Evolutionary conservation across 2,113 vertebrate species (phyloP).

Genomic region (Cyprinodon tularosa): DNA sequence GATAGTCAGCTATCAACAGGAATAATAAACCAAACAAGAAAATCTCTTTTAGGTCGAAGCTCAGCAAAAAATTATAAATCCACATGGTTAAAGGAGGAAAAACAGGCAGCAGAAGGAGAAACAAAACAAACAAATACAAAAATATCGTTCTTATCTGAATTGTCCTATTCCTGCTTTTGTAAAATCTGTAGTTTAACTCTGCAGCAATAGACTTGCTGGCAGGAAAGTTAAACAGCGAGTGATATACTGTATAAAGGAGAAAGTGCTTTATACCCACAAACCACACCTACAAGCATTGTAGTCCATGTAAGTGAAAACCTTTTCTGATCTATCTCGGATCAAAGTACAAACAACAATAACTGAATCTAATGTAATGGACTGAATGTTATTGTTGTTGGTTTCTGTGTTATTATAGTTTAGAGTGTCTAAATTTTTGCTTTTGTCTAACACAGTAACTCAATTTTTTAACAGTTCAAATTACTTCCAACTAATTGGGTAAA

Average conservation of each 20-base stretch:
- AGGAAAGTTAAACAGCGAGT: neutral
- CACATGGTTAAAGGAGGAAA: conserved; percentile 46
- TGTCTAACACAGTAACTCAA: too few relatives aligned
- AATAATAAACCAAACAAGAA: conserved; percentile 73
- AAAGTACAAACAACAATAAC: too few relatives aligned
- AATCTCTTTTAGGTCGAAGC: conserved; percentile 59
- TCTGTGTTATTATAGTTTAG: too few relatives aligned
- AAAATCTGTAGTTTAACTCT: neutral
- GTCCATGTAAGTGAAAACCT: neutral
- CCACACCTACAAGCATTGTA: neutral
- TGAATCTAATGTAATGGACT: too few relatives aligned
- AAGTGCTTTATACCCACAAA: neutral
- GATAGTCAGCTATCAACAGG: conserved; percentile 67
- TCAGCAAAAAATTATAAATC: conserved; percentile 53
- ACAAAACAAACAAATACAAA: too few relatives aligned
- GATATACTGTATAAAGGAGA: neutral
- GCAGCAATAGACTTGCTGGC: neutral
- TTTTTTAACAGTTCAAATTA: too few relatives aligned
- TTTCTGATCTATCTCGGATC: too few relatives aligned
- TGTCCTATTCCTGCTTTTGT: neutral
- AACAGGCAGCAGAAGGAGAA: neutral
- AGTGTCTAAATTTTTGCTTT: too few relatives aligned
- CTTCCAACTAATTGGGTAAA: too few relatives aligned
- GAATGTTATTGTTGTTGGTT: too few relatives aligned
- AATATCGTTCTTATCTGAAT: neutral